Percentiles rank a stretch among this genome's conserved stretches.
phyloP scores from a whole-genome alignment of 2,888 invertebrate species.

The Helicoverpa assulta region DNA sequence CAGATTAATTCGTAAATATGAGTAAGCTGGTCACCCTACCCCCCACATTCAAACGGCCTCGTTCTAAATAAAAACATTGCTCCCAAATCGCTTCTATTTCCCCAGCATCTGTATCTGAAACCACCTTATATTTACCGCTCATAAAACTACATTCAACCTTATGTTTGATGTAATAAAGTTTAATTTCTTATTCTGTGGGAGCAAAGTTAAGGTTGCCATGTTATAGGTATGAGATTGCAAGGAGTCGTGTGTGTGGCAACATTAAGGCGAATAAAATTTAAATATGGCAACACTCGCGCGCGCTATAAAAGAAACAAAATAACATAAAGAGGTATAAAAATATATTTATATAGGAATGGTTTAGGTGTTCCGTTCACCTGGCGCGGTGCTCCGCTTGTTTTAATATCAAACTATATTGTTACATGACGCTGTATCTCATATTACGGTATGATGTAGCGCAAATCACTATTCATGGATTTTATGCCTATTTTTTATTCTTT shows the following conservation, averaged over 20 bases:
- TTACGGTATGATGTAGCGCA: not conserved
- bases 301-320: conserved; percentile 85
- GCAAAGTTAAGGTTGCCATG: conserved; percentile 65
- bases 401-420: conserved; percentile 52
- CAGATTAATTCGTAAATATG: not conserved
- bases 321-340: conserved; percentile 81
- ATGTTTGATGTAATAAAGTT: conserved; percentile 53
- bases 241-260: conserved; percentile 87
- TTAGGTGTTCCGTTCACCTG: conserved; percentile 64
- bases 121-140: conserved; percentile 51
- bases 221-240: conserved; percentile 87
- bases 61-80: conserved; percentile 89
- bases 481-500: too few relatives aligned
- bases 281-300: conserved; percentile 86
- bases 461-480: conserved; percentile 1
- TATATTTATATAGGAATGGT: conserved; percentile 74
- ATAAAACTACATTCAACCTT: conserved; percentile 62
- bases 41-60: conserved; percentile 80
- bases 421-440: conserved; percentile 20
- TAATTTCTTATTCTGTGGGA: not conserved
- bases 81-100: conserved; percentile 86
- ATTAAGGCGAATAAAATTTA: conserved; percentile 90
- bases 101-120: conserved; percentile 79
- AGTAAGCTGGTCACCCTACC: conserved; percentile 59
- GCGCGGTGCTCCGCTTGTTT: conserved; percentile 21